Evolutionary conservation across 1,140 invertebrate species (phyloP).

Genomic region (Procambarus virginalis): DNA sequence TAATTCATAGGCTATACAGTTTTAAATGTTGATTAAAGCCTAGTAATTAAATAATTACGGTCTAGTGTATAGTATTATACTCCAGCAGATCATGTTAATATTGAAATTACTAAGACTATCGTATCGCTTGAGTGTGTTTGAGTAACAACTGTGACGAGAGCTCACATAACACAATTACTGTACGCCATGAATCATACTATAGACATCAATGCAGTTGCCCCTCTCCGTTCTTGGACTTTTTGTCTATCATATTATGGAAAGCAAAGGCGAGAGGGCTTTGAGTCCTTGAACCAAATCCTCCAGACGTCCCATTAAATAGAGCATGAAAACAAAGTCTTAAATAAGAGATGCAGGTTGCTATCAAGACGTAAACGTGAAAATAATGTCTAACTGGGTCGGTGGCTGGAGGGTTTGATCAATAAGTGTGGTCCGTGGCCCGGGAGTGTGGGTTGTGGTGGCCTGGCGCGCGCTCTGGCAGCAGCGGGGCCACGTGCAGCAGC

Average conservation of each 20-base stretch:
- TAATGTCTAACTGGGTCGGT: background rate
- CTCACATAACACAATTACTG: too few relatives aligned
- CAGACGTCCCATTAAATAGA: background rate
- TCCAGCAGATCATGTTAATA: too few relatives aligned
- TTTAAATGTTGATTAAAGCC: too few relatives aligned
- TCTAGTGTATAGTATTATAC: too few relatives aligned
- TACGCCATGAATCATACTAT: background rate
- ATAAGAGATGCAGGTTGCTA: background rate
- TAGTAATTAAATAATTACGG: too few relatives aligned
- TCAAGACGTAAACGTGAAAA: background rate
- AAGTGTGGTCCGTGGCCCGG: conserved; percentile 3
- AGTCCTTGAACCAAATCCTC: background rate
- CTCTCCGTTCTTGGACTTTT: background rate
- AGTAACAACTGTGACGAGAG: too few relatives aligned
- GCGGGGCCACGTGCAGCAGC: background rate
- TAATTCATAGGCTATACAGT: too few relatives aligned
- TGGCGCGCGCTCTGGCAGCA: background rate
- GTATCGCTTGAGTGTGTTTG: too few relatives aligned
- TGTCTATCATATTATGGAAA: background rate
- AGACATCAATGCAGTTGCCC: background rate
- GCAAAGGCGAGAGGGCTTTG: too few relatives aligned
- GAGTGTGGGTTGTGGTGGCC: background rate
- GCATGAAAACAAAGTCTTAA: background rate
- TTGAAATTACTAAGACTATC: too few relatives aligned
- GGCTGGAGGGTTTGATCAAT: conserved; percentile 9